Conservation (phyloP, 2,888 invertebrate species). For the Tethea ocularis region DNA sequence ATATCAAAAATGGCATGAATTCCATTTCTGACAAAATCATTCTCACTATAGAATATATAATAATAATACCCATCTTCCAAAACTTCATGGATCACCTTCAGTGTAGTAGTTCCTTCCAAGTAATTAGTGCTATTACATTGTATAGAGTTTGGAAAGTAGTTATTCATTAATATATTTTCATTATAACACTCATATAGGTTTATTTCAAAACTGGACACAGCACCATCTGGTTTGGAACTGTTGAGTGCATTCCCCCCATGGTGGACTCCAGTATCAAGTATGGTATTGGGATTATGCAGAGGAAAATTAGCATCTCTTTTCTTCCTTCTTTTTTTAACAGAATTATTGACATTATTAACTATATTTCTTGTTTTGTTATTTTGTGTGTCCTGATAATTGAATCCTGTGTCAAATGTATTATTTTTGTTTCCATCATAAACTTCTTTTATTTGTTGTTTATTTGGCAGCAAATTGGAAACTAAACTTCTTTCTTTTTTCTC, state of each 20-base stretch:
- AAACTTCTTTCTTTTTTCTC: constrained; percentile 27
- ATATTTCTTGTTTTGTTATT: constrained; percentile 15
- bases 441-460: constrained; percentile 22
- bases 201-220: constrained; percentile 93
- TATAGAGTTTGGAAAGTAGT: constrained; percentile 87
- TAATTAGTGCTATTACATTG: constrained; percentile 88
- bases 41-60: constrained; percentile 95
- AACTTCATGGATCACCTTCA: constrained; percentile 88
- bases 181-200: constrained; percentile 90
- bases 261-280: constrained; percentile 89
- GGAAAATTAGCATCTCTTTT: constrained; percentile 60
- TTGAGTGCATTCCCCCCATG: constrained; percentile 90
- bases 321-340: constrained; percentile 38
- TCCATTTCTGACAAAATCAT: constrained; percentile 90
- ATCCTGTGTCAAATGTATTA: constrained; percentile 6
- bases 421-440: constrained; percentile 15
- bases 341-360: constrained; percentile 15
- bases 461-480: constrained; percentile 12
- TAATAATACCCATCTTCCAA: constrained; percentile 92
- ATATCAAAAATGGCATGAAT: constrained; percentile 94
- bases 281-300: constrained; percentile 75
- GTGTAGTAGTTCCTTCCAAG: constrained; percentile 86
- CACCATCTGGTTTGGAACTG: constrained; percentile 82
- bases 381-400: constrained; percentile 7
- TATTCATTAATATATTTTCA: constrained; percentile 88